Conservation (phyloP, 1,140 invertebrate species). For the Euborellia annulipes region DNA sequence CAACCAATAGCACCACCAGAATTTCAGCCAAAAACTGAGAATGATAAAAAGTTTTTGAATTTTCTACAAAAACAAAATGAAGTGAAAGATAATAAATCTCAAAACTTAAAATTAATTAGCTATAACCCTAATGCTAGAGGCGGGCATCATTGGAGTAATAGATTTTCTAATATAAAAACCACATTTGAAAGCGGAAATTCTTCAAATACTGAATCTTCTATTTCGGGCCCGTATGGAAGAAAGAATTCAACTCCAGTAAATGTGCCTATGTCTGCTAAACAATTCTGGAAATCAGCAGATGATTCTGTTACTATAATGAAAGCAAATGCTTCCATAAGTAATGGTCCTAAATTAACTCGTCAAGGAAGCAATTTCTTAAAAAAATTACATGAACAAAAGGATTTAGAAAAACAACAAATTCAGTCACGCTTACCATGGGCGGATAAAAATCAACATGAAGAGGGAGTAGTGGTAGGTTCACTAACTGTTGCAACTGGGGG, state of each 20-base stretch:
- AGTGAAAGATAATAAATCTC: background rate
- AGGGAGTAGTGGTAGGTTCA: conserved; percentile 25
- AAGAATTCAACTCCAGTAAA: conserved; percentile 18
- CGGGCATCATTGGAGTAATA: conserved; percentile 46
- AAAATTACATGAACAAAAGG: conserved; percentile 26
- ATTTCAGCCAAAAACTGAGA: conserved; percentile 66
- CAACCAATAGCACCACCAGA: conserved; percentile 32
- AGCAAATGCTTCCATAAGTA: conserved; percentile 8
- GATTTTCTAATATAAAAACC: conserved; percentile 74
- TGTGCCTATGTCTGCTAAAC: conserved; percentile 30
- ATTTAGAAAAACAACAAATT: conserved; percentile 22
- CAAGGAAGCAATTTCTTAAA: conserved; percentile 25
- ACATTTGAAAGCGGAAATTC: conserved; percentile 42
- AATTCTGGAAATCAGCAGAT: conserved; percentile 39
- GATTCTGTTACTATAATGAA: conserved; percentile 20
- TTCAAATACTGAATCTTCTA: conserved; percentile 17
- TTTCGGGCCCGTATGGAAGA: background rate
- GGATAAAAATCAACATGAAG: conserved; percentile 13
- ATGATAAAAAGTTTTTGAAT: conserved; percentile 67
- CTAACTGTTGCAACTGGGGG: conserved; percentile 25
- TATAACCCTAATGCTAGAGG: conserved; percentile 21
- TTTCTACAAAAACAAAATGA: conserved; percentile 53
- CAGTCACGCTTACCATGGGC: conserved; percentile 24
- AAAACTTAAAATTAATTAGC: conserved; percentile 8
- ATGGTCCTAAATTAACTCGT: conserved; percentile 25